phyloP scores from a whole-genome alignment of 2,888 invertebrate species.

The Thymelicus sylvestris region DNA sequence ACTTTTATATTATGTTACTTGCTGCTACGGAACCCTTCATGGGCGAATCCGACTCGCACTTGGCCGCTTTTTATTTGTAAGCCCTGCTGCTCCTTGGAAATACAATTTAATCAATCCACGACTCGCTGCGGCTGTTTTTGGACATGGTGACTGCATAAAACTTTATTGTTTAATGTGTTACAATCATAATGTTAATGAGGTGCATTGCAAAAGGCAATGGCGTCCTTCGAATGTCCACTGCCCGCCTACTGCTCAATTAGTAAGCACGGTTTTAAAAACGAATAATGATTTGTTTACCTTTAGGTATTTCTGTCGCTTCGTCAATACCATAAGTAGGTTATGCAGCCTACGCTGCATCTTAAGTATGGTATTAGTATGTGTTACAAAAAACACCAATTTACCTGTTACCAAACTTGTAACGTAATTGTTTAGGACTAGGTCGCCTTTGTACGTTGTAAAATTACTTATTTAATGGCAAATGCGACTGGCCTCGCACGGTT shows the following conservation, averaged over 20 bases:
- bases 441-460: neutral
- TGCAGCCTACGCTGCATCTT: constrained; percentile 57
- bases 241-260: constrained; percentile 56
- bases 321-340: constrained; percentile 52
- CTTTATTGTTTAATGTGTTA: constrained; percentile 25
- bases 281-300: constrained; percentile 62
- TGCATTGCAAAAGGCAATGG: constrained; percentile 45
- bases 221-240: constrained; percentile 56
- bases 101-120: neutral
- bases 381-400: constrained; percentile 51
- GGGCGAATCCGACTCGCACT: too few species aligned
- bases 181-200: constrained; percentile 40
- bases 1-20: too few species aligned
- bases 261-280: constrained; percentile 48
- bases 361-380: constrained; percentile 55
- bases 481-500: neutral
- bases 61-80: constrained; percentile 2
- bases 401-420: constrained; percentile 40
- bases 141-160: constrained; percentile 29
- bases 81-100: neutral
- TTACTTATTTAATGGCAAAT: neutral
- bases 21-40: too few species aligned
- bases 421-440: constrained; percentile 24
- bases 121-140: constrained; percentile 13
- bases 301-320: constrained; percentile 53